phyloP scores from a whole-genome alignment of 1,140 invertebrate species.

The Cecropterus lyciades region DNA sequence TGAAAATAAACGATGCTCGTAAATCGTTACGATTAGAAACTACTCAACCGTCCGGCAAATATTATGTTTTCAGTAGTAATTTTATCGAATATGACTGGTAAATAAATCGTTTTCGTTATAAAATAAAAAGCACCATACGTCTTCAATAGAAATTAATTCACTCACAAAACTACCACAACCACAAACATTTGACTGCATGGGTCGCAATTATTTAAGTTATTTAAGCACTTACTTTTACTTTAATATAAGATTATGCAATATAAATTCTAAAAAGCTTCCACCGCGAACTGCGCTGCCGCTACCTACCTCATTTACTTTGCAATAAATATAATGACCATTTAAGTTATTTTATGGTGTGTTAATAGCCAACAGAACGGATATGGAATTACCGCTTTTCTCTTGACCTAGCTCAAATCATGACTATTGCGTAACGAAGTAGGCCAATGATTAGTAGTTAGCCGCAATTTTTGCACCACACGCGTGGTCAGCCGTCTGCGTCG shows the following conservation, averaged over 20 bases:
- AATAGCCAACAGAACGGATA: conserved; percentile 44
- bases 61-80: too few relatives aligned
- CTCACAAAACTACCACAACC: too few relatives aligned
- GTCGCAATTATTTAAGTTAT: too few relatives aligned
- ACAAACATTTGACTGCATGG: too few relatives aligned
- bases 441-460: conserved; percentile 53
- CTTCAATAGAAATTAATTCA: too few relatives aligned
- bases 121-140: too few relatives aligned
- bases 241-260: neutral
- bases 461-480: conserved; percentile 52
- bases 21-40: conserved; percentile 34
- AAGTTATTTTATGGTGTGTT: conserved; percentile 9
- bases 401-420: conserved; percentile 49
- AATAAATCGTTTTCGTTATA: too few relatives aligned
- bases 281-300: too few relatives aligned
- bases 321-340: conserved; percentile 2
- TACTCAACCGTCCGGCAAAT: conserved; percentile 8
- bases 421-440: conserved; percentile 53
- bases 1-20: conserved; percentile 29
- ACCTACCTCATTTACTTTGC: neutral
- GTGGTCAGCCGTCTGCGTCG: conserved; percentile 42
- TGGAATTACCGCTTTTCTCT: conserved; percentile 48
- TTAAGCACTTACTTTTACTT: too few relatives aligned
- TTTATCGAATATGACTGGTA: too few relatives aligned
- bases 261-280: neutral